A percentile compares a stretch with the other conserved stretches of the same genome.
phyloP scores from a whole-genome alignment of 2,888 invertebrate species.

The Merodon equestris region DNA sequence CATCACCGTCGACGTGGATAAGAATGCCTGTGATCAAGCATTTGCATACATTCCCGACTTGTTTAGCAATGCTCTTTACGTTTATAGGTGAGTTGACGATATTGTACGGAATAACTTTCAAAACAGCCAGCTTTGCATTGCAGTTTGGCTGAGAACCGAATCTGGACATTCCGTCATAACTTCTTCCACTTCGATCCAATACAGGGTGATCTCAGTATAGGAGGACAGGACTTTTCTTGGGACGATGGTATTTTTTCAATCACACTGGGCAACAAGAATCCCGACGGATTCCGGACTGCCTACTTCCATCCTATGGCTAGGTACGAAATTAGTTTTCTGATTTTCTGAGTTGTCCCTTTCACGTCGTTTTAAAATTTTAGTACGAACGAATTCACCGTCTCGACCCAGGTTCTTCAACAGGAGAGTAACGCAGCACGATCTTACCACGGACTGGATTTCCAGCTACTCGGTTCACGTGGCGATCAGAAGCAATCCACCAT shows the following conservation, averaged over 20 bases:
- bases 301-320: conserved; percentile 89
- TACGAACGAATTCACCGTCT: conserved; percentile 85
- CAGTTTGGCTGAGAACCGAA: conserved; percentile 81
- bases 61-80: conserved; percentile 74
- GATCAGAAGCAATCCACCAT: conserved; percentile 84
- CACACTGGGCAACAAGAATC: conserved; percentile 80
- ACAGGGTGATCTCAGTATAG: conserved; percentile 83
- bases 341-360: no score
- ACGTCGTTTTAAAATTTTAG: conserved; percentile 76
- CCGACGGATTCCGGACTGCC: conserved; percentile 82
- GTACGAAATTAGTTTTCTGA: conserved; percentile 33
- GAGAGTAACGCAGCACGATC: conserved; percentile 80
- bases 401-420: conserved; percentile 82
- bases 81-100: conserved; percentile 75
- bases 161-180: conserved; percentile 87
- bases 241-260: conserved; percentile 89
- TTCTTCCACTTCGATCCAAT: conserved; percentile 87
- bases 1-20: conserved; percentile 83
- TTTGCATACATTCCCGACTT: conserved; percentile 85
- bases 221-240: conserved; percentile 87
- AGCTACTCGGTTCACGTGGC: conserved; percentile 84
- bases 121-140: conserved; percentile 76
- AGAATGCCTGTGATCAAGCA: conserved; percentile 82
- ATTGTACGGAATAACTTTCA: background rate
- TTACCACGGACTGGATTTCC: conserved; percentile 81